Conservation (phyloP, 2,113 vertebrate species). For the Canis aureus region DNA sequence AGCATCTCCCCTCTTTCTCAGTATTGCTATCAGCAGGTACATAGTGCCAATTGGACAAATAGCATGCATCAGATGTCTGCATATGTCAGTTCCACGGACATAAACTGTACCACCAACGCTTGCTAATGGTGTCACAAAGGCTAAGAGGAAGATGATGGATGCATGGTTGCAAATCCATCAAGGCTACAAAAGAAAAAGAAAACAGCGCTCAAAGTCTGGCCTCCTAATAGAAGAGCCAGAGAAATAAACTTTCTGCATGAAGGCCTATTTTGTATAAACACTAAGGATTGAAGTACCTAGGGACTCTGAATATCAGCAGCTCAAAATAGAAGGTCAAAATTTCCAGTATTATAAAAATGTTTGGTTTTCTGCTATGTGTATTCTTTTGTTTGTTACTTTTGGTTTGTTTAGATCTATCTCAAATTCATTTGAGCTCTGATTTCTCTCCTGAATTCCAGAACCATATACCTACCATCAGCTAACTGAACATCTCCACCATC, state of each 20-base stretch:
- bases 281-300: background rate
- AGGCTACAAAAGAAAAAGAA: background rate
- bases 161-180: background rate
- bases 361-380: background rate
- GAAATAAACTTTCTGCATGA: background rate
- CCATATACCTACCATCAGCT: background rate
- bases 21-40: background rate
- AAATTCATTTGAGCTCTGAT: background rate
- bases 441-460: background rate
- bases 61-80: background rate
- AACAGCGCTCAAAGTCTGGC: background rate
- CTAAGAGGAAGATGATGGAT: background rate
- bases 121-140: background rate
- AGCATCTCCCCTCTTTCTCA: background rate
- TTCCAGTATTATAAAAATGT: constrained; percentile 5
- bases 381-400: background rate
- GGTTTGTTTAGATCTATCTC: background rate
- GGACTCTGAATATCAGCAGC: background rate
- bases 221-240: background rate
- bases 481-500: background rate
- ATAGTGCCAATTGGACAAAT: background rate
- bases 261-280: background rate
- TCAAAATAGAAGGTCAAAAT: constrained; percentile 25
- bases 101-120: background rate
- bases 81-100: background rate